phyloP scores from a whole-genome alignment of 2,888 invertebrate species.

The Meloe dianella region DNA sequence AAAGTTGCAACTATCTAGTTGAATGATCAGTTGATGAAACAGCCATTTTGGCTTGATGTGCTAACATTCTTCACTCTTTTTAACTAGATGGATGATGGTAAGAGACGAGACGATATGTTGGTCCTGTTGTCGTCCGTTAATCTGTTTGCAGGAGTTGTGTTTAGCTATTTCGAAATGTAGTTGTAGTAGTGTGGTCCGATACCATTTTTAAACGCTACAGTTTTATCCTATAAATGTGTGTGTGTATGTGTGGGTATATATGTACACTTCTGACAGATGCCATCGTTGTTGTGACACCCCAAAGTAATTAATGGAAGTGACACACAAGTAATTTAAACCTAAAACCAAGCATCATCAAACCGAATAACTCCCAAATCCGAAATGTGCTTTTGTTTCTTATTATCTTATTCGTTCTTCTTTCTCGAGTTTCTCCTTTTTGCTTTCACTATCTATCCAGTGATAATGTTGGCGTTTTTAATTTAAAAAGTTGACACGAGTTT shows the following conservation, averaged over 20 bases:
- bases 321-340: slow-evolving; percentile 16
- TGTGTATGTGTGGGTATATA: not conserved
- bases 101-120: slow-evolving; percentile 30
- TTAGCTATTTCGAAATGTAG: slow-evolving; percentile 20
- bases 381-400: slow-evolving; percentile 10
- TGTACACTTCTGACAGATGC: slow-evolving; percentile 37
- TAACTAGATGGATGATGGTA: slow-evolving; percentile 13
- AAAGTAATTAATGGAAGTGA: slow-evolving; percentile 49
- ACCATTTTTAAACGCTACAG: slow-evolving; percentile 53
- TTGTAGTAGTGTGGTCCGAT: slow-evolving; percentile 26
- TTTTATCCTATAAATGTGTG: slow-evolving; percentile 32
- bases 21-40: slow-evolving; percentile 6
- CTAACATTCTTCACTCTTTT: slow-evolving; percentile 6
- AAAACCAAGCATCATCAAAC: slow-evolving; percentile 11
- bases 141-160: slow-evolving; percentile 33
- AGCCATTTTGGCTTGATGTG: slow-evolving; percentile 8
- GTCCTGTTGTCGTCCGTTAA: slow-evolving; percentile 25
- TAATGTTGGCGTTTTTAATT: not conserved
- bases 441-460: too few relatives aligned
- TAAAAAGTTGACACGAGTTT: slow-evolving; percentile 1
- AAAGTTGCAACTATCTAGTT: not conserved
- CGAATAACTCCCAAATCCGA: slow-evolving; percentile 9
- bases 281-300: slow-evolving; percentile 50
- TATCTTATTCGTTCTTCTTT: not conserved
- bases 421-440: not conserved